Base-by-base conservation (phyloP, 2,888 invertebrate genomes). In the Erebia aethiops region DNA sequence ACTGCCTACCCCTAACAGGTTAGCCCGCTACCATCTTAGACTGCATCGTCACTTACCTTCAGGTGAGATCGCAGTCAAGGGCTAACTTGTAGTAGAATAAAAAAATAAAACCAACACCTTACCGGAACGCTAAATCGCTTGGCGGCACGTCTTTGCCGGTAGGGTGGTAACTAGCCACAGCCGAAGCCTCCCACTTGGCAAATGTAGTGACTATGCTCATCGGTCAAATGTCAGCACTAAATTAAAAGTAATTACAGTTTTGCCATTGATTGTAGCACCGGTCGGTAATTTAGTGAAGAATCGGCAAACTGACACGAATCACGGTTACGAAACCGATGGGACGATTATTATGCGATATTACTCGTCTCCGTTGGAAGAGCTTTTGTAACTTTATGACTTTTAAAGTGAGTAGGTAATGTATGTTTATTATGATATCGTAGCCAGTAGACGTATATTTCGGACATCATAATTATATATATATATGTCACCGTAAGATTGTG, bases 231-330 rank as follows among this genome's bases (percentile, higher is more conserved):
- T 74, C 72, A 69, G 58, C 66, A 35, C 57, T 72, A 74, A 69
- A 74, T 69, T 74, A 72, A 69, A 72, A 69, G 58, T 72, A 72
- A 71, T 72, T 72, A 74, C n/a, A 65, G 52, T 52, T 67, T 67
- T 67, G 35, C 70, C 61, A 66, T 67, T 62, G 61, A 66, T 66
- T 66, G 35, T 56, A 70, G 56, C 60, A 61, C 62, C 66, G 51
- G 54, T 7, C 16, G 35, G 56, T 49, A 61, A 70, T 70, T 70
- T 56, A 46, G 58, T n/a, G 16, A 56, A 54, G 61, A 66, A 66
- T 62, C 66, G 66, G 65, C 65, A 65, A 52, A 3, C 21, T 41
- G 60, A 62, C 56, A 66, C 66, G 21, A 21, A 21, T 21, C 2
- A 1, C 21, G 49, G 9, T 70, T 66, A 56, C 61, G 66, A 70